phyloP scores from a whole-genome alignment of 2,797 vertebrate genomes.

The Chaunax sp. region DNA sequence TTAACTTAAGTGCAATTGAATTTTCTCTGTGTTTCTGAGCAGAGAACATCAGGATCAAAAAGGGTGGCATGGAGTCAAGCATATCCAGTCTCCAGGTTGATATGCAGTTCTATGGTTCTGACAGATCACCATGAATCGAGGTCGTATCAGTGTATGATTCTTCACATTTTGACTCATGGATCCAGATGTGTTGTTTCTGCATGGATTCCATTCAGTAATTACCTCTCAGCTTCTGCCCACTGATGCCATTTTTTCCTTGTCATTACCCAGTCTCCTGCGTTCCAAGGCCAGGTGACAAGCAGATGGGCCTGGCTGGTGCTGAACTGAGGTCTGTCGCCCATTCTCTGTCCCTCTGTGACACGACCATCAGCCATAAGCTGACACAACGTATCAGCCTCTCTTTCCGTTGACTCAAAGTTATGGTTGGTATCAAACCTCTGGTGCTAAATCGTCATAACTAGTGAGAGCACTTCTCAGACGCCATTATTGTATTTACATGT shows the following conservation, averaged over 20 bases:
- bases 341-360: slow-evolving; percentile 49
- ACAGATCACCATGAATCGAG: slow-evolving; percentile 60
- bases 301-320: slow-evolving; percentile 85
- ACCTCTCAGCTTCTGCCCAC: slow-evolving; percentile 80
- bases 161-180: slow-evolving; percentile 74
- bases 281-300: slow-evolving; percentile 87
- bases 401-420: slow-evolving; percentile 31
- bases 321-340: slow-evolving; percentile 65
- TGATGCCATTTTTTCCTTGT: slow-evolving; percentile 86
- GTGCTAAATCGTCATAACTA: neutral
- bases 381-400: slow-evolving; percentile 37
- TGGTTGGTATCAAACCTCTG: slow-evolving; percentile 12
- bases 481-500: slow-evolving; percentile 4
- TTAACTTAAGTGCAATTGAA: slow-evolving; percentile 62
- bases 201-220: slow-evolving; percentile 88
- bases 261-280: slow-evolving; percentile 84
- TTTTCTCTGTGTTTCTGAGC: slow-evolving; percentile 59
- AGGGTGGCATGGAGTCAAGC: slow-evolving; percentile 47
- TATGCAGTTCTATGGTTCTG: slow-evolving; percentile 32
- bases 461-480: slow-evolving; percentile 4
- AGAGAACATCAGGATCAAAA: slow-evolving; percentile 62
- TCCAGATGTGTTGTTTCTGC: slow-evolving; percentile 90
- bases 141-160: slow-evolving; percentile 55
- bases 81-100: slow-evolving; percentile 57
- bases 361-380: slow-evolving; percentile 49